Percentiles rank a stretch among this genome's conserved stretches.
Conservation (phyloP, 1,140 invertebrate species). For the Cyclina sinensis region DNA sequence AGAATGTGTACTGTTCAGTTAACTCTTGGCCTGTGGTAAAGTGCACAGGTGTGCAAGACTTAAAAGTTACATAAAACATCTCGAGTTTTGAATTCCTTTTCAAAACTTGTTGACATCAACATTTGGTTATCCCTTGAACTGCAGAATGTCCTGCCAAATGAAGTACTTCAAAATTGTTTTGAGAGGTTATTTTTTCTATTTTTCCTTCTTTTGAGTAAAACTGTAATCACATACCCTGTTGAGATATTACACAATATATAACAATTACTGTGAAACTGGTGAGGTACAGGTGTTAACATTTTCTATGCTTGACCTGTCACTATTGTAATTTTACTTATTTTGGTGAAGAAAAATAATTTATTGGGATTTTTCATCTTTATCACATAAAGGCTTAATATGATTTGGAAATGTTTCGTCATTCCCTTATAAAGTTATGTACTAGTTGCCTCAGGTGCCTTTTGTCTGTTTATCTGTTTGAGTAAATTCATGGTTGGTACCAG, state of each 20-base stretch:
- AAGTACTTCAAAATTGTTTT: background rate
- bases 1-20: too few species aligned
- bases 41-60: too few species aligned
- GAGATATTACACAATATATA: background rate
- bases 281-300: constrained; percentile 1
- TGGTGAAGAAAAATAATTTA: background rate
- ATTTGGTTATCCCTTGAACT: background rate
- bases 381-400: background rate
- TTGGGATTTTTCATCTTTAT: background rate
- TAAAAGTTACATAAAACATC: too few species aligned
- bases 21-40: too few species aligned
- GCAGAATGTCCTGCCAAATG: background rate
- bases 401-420: background rate
- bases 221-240: background rate
- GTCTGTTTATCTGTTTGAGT: too few species aligned
- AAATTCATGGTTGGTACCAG: too few species aligned
- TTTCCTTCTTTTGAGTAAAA: background rate
- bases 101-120: background rate
- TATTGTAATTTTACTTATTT: constrained; percentile 4
- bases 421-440: too few species aligned
- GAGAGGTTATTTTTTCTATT: background rate
- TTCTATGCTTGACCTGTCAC: background rate
- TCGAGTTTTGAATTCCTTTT: too few species aligned
- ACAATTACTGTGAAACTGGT: background rate
- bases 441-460: too few species aligned